These are phyloP conservation scores for Sycophaga agraensis DNA, from an alignment of 1,140 invertebrate species.

Conservation along the genomic window DNA sequence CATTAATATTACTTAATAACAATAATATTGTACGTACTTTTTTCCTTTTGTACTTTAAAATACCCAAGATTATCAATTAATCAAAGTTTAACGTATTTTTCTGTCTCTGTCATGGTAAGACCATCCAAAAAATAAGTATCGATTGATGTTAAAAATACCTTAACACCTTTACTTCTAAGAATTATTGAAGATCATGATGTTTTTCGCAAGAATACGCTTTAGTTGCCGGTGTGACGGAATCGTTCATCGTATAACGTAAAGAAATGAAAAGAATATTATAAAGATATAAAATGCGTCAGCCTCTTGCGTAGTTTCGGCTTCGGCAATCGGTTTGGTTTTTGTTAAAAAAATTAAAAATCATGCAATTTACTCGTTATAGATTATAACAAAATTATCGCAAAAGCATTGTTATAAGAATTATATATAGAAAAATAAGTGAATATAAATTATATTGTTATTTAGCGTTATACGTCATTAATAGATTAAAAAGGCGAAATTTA, in stretches of 20 bases:
- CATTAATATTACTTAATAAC: too few species aligned
- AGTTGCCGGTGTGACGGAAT: neutral
- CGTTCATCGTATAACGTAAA: neutral
- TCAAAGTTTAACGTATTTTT: too few species aligned
- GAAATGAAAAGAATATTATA: neutral
- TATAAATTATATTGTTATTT: constrained; percentile 17
- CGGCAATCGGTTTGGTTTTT: constrained; percentile 28
- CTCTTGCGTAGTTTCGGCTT: constrained; percentile 27
- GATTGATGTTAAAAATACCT: neutral
- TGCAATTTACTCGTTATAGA: neutral
- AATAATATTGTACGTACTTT: too few species aligned
- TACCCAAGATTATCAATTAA: too few species aligned
- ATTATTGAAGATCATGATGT: neutral
- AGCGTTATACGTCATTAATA: constrained; percentile 1
- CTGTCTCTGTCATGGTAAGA: neutral
- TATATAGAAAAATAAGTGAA: neutral
- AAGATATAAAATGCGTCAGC: neutral
- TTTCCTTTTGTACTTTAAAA: too few species aligned
- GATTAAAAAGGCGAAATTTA: neutral
- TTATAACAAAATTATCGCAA: neutral
- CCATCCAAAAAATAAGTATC: neutral
- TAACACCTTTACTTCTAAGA: neutral
- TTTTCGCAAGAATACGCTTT: constrained; percentile 13
- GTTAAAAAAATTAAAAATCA: too few species aligned
- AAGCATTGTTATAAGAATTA: neutral